Conservation (phyloP, 2,888 invertebrate genomes). For the Latheticus oryzae region DNA sequence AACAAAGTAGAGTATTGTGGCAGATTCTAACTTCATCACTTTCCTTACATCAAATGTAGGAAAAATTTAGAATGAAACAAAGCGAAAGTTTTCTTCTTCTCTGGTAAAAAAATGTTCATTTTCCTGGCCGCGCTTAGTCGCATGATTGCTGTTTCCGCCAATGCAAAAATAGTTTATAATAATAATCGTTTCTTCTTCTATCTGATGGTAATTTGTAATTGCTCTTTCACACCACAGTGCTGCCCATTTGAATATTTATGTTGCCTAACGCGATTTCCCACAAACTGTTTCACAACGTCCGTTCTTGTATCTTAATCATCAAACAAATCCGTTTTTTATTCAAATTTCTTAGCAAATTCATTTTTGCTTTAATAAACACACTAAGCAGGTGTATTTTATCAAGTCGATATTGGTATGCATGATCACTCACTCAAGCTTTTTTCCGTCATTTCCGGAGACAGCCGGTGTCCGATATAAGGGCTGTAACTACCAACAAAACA, state of each 20-base stretch:
- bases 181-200: conserved; percentile 19
- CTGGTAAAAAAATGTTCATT: too few species aligned
- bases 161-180: too few species aligned
- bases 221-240: conserved; percentile 25
- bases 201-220: conserved; percentile 33
- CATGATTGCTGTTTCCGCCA: conserved; percentile 23
- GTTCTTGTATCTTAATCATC: conserved; percentile 14
- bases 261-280: conserved; percentile 21
- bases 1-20: too few species aligned
- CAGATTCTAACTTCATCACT: too few species aligned
- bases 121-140: too few species aligned
- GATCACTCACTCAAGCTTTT: conserved; percentile 37
- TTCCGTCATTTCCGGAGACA: conserved; percentile 33
- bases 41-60: too few species aligned
- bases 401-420: conserved; percentile 31
- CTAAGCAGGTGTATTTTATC: conserved; percentile 40
- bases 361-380: too few species aligned
- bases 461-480: conserved; percentile 28
- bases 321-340: conserved; percentile 1
- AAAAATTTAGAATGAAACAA: too few species aligned
- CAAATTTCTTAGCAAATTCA: too few species aligned
- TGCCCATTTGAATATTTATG: conserved; percentile 33
- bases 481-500: conserved; percentile 11
- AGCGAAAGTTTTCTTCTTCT: too few species aligned
- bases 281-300: conserved; percentile 13